phyloP scores from a whole-genome alignment of 2,797 vertebrate genomes.

The Myoxocephalus aenaeus region DNA sequence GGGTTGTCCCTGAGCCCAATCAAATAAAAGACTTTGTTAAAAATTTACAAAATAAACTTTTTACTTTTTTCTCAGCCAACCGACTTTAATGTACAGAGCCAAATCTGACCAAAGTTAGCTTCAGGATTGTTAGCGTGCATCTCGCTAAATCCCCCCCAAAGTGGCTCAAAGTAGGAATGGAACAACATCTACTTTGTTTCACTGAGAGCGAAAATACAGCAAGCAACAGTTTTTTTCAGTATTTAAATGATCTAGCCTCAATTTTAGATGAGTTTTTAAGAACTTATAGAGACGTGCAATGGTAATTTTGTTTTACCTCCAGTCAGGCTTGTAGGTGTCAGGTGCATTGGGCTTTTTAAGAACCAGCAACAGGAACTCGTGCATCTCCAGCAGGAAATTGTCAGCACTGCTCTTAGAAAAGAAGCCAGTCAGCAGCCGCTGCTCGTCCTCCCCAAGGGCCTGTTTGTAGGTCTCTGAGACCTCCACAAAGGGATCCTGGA shows the following conservation, averaged over 20 bases:
- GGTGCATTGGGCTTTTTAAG: conserved; percentile 78
- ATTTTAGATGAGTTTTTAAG: not conserved
- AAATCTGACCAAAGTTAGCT: not conserved
- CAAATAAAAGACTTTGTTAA: conserved; percentile 1
- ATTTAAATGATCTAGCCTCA: not conserved
- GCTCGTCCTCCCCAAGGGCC: conserved; percentile 75
- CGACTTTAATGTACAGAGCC: not conserved
- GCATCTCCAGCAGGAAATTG: conserved; percentile 91
- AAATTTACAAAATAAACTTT: not conserved
- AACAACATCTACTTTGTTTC: conserved; percentile 18
- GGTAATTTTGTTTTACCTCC: conserved; percentile 84
- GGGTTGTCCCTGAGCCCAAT: not conserved
- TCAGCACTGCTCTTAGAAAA: conserved; percentile 85
- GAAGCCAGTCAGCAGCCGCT: conserved; percentile 84
- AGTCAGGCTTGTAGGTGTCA: conserved; percentile 81
- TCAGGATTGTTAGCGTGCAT: too few relatives aligned
- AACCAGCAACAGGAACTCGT: conserved; percentile 90
- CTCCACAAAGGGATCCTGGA: conserved; percentile 91
- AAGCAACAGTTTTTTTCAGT: not conserved
- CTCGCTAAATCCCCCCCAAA: too few relatives aligned
- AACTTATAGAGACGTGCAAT: not conserved
- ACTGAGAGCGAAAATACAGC: not conserved
- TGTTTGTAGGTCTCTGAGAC: conserved; percentile 82
- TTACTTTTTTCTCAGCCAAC: not conserved
- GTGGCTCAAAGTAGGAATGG: conserved; percentile 1